Base-by-base conservation (phyloP, 1,140 invertebrate genomes). In the Heterodera schachtii region DNA sequence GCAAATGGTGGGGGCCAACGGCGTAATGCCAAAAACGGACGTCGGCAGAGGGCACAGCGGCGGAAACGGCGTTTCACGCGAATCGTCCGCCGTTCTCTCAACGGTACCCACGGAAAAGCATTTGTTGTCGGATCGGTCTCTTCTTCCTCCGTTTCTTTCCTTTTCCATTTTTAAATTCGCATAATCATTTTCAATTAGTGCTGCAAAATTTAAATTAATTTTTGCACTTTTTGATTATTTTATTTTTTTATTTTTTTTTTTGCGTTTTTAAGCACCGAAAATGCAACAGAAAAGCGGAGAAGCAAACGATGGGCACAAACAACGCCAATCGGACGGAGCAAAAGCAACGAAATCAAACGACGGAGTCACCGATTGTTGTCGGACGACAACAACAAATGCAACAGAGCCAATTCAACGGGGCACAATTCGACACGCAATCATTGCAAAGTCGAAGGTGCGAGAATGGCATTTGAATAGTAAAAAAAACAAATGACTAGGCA, bases 21-120 rank as follows among this genome's bases (percentile, higher is more conserved):
- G 44, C 19, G 49, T 16, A 19, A 70, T 21, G 49, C 57, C 41
- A 11, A 41, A 67, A 66, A 13, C 44, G 46, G 13, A 66, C 9
- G 46, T 70, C 43, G 70, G 21, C 3, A 46, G 66, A 69, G 69
- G 69, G 3, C n/a, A 52, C 44, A 78, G 41, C 57, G 70, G 41
- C 57, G 70, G 47, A 64, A 64, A 77, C 47, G 9, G 21, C 75
- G 16, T 78, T 43, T 78, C 76, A 21, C 76, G 76, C 31, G 76
- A 78, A 11, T 46, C 76, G 11, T 78, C 76, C 21, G 60, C 49
- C 64, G 70, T 47, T 31, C 70, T 69, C 70, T 69, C 76, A 9
- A 78, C 76, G 76, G 76, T 78, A 69, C 16, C 31, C 13, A 31
- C 31, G 21, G 4, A 47, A 67, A 78, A 78, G 46, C 5, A 13